These are phyloP conservation scores for Cabera pusaria DNA, from an alignment of 2,888 invertebrate species.

Conservation along the genomic window DNA sequence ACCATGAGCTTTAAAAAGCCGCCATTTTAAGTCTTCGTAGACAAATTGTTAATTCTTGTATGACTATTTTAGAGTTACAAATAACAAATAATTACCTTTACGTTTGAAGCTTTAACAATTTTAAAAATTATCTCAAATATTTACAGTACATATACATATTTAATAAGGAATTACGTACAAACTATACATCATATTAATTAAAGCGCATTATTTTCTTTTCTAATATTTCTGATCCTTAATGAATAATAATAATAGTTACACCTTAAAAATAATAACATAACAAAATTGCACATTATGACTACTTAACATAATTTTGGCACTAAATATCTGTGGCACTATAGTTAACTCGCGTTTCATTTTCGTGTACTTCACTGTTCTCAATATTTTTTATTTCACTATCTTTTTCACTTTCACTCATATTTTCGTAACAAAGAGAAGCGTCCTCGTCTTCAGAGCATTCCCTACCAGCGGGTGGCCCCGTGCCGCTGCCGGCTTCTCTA, in stretches of 20 bases:
- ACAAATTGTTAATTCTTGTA: conserved; percentile 44
- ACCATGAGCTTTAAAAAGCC: conserved; percentile 32
- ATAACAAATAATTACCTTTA: conserved; percentile 74
- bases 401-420: conserved; percentile 70
- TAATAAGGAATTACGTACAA: conserved; percentile 41
- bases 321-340: conserved; percentile 85
- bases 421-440: conserved; percentile 47
- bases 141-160: conserved; percentile 55
- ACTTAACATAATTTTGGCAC: conserved; percentile 85
- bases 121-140: conserved; percentile 72
- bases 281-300: conserved; percentile 81
- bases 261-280: conserved; percentile 71
- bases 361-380: conserved; percentile 67
- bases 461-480: conserved; percentile 60
- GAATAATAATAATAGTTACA: conserved; percentile 67
- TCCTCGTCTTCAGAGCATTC: conserved; percentile 84
- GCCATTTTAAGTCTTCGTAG: conserved; percentile 22
- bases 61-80: conserved; percentile 57
- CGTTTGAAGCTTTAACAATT: conserved; percentile 75
- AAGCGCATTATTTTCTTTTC: conserved; percentile 79
- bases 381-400: conserved; percentile 73
- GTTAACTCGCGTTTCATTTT: conserved; percentile 73
- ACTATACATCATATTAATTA: conserved; percentile 68
- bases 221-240: conserved; percentile 70
- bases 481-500: conserved; percentile 72